Evolutionary conservation across 2,113 vertebrate genomes (phyloP), one percentile per base, ranked within the genome.

Genomic region (Silurus asotus): DNA sequence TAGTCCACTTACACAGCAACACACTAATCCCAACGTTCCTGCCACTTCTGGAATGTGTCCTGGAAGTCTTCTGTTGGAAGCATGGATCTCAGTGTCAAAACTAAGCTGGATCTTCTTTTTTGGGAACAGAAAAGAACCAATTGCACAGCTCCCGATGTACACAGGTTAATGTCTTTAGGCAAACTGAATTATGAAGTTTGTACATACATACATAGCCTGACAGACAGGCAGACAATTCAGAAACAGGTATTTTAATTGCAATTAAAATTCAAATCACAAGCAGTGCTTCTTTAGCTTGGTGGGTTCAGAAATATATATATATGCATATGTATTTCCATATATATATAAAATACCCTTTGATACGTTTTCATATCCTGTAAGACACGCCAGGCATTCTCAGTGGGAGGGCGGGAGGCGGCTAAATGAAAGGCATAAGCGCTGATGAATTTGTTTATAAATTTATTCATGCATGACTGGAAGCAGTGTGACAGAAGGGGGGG

Each of bases 361-460:
- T 20, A n/a, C 1, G 9, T 3, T 76, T 76, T 55, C 25, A 20
- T 78, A 78, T 78, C 76, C 25, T 83, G 65, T 81, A 67, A 80
- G 72, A 87, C 88, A 89, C 87, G 82, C 69, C 77, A 87, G 88
- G 86, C 82, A 45, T 81, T 37, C 59, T 87, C 82, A 84, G 84
- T 87, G 82, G 79, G 75, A 8, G 78, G 53, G 61, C 59, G 67
- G 83, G 88, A 61, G 69, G 48, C 58, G 83, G 15, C 6, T 8
- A 62, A 61, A 83, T 86, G 84, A 86, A 86, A 76, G 23, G 59
- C 87, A 87, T 37, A 56, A 56, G 79, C 53, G 5, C 19, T 13
- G 69, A 87, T 81, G 74, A 84, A 82, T 53, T 19, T 83, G 65
- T 86, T 83, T 78, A 81, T 81, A 64, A 49, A 72, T 74, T 83